Base-by-base conservation (phyloP, 1,140 invertebrate species). In the Zaprionus ornatus region DNA sequence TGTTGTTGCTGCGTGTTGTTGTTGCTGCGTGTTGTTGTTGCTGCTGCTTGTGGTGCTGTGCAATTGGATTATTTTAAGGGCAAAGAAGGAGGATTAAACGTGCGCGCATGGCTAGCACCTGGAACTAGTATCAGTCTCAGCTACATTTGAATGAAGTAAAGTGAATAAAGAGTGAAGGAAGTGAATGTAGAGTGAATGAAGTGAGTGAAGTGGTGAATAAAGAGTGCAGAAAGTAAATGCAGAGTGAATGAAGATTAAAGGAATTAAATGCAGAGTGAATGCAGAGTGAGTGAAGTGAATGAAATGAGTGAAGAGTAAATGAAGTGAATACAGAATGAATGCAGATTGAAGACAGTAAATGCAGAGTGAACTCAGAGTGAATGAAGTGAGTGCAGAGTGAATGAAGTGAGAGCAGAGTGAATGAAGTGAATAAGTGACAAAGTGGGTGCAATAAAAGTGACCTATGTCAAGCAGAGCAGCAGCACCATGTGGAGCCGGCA, bases 1-100 rank as follows among this genome's bases (percentile, higher is more conserved):
- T 61, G 15, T 50, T 62, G 21, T 61, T 54, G 37, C 19, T 3
- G 23, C n/a, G 25, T 52, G 27, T 12, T 23, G 23, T 29, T 61
- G 35, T 9, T 42, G 27, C 2, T 64, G 19, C 9, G 29, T 69
- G 17, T 56, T 56, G 56, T 27, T 67, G 56, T 37, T 67, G 55
- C 7, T 63, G 23, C 56, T 70, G 67, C 19, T 40, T 52, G 27
- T 57, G 68, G 42, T 70, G 40, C 50, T 71, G 69, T 76, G 74
- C 74, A 76, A 65, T 76, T 76, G 74, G 74, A 76, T 76, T 76
- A 76, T 65, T 60, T 64, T 55, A 32, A 60, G 69, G 37, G 68
- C 69, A 60, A 69, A 29, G 48, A 15, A 62, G 68, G 61, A 17
- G 69, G 68, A 61, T 72, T 61, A 76, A 56, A 40, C 55, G 55